Conservation (phyloP, 2,113 vertebrate genomes). For the Brachyistius frenatus region DNA sequence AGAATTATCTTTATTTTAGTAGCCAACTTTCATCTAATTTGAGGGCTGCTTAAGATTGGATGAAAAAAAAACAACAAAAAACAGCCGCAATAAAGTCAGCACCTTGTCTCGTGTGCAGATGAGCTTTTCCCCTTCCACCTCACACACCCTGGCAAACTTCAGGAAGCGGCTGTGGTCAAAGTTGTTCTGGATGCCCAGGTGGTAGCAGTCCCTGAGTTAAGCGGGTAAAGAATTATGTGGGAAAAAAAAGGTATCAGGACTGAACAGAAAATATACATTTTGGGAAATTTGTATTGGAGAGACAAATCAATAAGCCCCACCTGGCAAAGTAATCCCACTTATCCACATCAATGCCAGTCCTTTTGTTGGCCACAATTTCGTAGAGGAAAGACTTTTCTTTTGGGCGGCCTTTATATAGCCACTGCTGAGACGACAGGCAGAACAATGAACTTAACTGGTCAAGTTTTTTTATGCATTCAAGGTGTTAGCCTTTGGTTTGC, state of each 20-base stretch:
- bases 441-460: neutral
- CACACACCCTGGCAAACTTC: conserved; percentile 92
- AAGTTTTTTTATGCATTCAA: no score
- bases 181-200: conserved; percentile 95
- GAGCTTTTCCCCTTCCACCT: conserved; percentile 83
- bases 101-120: conserved; percentile 97
- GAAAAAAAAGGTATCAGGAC: neutral
- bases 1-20: neutral
- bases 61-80: neutral
- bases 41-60: neutral
- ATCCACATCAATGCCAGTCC: conserved; percentile 95
- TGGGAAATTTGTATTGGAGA: neutral
- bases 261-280: neutral
- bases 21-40: neutral
- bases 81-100: neutral
- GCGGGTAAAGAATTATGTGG: neutral
- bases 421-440: conserved; percentile 75
- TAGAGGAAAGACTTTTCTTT: conserved; percentile 94
- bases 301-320: conserved; percentile 70
- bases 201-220: conserved; percentile 90
- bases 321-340: conserved; percentile 99
- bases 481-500: no score
- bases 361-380: conserved; percentile 96
- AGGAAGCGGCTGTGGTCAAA: conserved; percentile 93
- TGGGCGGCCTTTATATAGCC: conserved; percentile 89